Conservation (phyloP, 2,113 vertebrate species). For the Colossoma macropomum region DNA sequence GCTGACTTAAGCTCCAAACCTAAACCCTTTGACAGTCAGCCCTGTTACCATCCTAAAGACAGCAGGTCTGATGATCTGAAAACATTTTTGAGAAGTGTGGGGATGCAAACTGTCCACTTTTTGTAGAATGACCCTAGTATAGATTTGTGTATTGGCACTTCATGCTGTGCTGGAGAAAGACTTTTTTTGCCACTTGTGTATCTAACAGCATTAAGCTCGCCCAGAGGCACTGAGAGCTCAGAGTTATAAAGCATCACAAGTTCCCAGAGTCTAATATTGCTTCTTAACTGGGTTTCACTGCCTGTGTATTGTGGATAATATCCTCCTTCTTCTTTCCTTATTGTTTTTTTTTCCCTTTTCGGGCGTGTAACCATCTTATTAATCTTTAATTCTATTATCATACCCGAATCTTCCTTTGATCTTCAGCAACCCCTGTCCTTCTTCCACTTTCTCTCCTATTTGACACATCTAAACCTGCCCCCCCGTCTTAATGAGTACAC, state of each 20-base stretch:
- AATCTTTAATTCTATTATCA: constrained; percentile 65
- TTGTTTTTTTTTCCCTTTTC: neutral
- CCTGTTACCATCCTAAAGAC: neutral
- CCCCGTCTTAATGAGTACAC: constrained; percentile 72
- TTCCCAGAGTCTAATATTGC: neutral
- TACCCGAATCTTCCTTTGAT: constrained; percentile 52
- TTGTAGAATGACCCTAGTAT: neutral
- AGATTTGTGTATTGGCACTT: neutral
- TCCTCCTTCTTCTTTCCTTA: constrained; percentile 11
- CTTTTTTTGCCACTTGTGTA: neutral
- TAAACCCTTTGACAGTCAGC: neutral
- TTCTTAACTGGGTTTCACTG: neutral
- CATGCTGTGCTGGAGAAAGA: neutral
- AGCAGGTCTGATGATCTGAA: neutral
- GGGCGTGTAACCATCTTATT: constrained; percentile 49
- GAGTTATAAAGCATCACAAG: neutral
- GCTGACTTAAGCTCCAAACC: neutral
- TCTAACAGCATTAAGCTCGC: neutral
- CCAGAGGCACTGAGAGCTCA: neutral
- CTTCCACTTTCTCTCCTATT: constrained; percentile 50
- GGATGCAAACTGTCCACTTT: neutral
- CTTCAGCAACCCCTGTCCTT: constrained; percentile 57
- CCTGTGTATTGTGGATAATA: neutral
- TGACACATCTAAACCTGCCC: neutral
- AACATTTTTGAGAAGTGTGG: neutral